Evolutionary conservation across 2,888 invertebrate species (phyloP).

Genomic region (Adelphocoris suturalis): DNA sequence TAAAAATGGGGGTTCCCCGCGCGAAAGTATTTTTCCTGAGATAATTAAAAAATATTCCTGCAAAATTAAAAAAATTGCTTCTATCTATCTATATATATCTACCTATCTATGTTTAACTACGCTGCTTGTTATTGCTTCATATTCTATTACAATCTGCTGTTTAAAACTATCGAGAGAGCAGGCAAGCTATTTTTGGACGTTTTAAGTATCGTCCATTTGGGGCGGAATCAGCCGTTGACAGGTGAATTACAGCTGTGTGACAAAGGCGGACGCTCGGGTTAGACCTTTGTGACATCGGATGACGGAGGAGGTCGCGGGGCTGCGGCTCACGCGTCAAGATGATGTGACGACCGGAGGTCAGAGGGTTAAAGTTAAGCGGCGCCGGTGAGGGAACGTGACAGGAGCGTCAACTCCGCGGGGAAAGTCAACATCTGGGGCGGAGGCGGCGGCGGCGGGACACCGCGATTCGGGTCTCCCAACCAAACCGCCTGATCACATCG

Average conservation of each 20-base stretch:
- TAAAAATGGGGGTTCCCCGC: too few species aligned
- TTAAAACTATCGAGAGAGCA: too few species aligned
- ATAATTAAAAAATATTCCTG: too few species aligned
- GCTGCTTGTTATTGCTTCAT: too few species aligned
- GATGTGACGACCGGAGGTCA: constrained; percentile 20
- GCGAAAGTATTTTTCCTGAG: too few species aligned
- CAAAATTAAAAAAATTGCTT: too few species aligned
- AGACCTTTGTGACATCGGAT: neutral
- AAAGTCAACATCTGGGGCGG: constrained; percentile 1
- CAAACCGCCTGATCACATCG: too few species aligned
- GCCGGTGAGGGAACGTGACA: constrained; percentile 11
- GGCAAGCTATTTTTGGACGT: too few species aligned
- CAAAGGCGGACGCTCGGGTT: neutral
- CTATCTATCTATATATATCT: too few species aligned
- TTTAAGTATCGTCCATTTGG: too few species aligned
- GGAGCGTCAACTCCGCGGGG: neutral
- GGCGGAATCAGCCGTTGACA: neutral
- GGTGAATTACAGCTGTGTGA: neutral
- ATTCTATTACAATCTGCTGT: too few species aligned
- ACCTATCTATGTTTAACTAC: too few species aligned
- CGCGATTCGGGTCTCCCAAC: neutral
- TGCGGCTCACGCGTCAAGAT: neutral
- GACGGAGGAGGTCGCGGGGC: neutral
- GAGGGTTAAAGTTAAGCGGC: neutral
- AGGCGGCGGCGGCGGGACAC: neutral